Base-by-base conservation (phyloP, 2,888 invertebrate genomes). In the Melanostoma mellinum region DNA sequence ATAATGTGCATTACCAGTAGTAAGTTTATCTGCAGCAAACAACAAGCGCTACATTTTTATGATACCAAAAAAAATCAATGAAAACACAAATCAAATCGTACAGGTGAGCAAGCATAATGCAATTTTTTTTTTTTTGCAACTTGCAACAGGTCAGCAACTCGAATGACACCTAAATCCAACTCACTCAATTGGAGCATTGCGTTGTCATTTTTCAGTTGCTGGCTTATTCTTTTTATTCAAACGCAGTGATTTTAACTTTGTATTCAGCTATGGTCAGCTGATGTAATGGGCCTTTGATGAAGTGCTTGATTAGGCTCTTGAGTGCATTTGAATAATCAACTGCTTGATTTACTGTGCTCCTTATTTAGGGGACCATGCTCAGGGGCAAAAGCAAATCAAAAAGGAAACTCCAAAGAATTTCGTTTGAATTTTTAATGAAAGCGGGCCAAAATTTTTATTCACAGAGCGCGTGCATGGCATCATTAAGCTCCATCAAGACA, bases 211-310 rank as follows among this genome's bases (percentile, higher is more conserved):
- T 3, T n/a, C n/a, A 3, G 6, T 40, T 4, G 1, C 33, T 6
- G 3, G 48, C 30, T 3, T n/a, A 44, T 52, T 42, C 42, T 52
- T 38, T 63, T 52, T 52, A 63, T 61, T 35, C 30, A 2, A 33
- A n/a, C 40, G 42, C 56, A 55, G 8, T 30, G 32, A 60, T 44
- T 35, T 48, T 6, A 36, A 60, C 40, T 73, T 69, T 63, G 69
- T 82, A 82, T 74, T 72, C 77, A 68, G 55, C 73, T 68, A 40
- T 65, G 56, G 73, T 65, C 77, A 77, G 55, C 65, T 77, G 69
- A 67, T 81, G 81, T 81, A 81, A 81, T 77, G 72, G 55, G 55
- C 55, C 76, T 76, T 72, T 81, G 81, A 82, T 82, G 82, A 73
- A 73, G 82, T 58, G 55, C 78, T 78, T 74, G 82, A 78, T 72